Conservation (phyloP, 1,140 invertebrate genomes). For the Cyrtorhinus lividipennis region DNA sequence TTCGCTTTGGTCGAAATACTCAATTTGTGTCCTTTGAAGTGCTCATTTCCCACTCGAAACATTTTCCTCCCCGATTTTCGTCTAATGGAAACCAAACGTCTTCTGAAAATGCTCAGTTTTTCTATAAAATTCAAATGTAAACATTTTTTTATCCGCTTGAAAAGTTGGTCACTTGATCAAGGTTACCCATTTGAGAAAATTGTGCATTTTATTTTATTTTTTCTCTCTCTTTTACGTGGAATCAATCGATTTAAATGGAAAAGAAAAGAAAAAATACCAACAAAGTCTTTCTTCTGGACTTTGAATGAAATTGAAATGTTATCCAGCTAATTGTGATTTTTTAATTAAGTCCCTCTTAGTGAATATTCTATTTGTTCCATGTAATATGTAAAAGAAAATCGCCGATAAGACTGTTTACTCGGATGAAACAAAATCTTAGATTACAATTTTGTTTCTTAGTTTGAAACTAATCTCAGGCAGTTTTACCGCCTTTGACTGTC, state of each 20-base stretch:
- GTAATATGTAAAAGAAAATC: background rate
- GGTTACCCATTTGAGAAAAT: background rate
- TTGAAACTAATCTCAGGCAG: background rate
- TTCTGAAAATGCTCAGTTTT: background rate
- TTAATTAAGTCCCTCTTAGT: constrained; percentile 6
- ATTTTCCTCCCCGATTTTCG: background rate
- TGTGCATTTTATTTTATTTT: constrained; percentile 3
- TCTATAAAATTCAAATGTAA: background rate
- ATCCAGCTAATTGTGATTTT: constrained; percentile 8
- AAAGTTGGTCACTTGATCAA: background rate
- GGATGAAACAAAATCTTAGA: no score
- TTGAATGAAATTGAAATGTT: constrained; percentile 4
- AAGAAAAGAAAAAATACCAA: background rate
- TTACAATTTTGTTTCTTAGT: background rate
- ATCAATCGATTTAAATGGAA: background rate
- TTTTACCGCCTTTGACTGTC: background rate
- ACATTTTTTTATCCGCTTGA: background rate
- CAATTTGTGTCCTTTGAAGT: background rate
- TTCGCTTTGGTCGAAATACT: background rate
- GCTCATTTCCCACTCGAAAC: no score
- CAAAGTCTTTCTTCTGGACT: constrained; percentile 2
- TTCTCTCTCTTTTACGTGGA: background rate
- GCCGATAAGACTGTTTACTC: constrained; percentile 4
- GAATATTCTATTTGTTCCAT: constrained; percentile 1
- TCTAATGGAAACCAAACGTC: no score